These are phyloP conservation scores for Canis aureus DNA, from an alignment of 2,113 vertebrate genomes.

Conservation along the genomic window DNA sequence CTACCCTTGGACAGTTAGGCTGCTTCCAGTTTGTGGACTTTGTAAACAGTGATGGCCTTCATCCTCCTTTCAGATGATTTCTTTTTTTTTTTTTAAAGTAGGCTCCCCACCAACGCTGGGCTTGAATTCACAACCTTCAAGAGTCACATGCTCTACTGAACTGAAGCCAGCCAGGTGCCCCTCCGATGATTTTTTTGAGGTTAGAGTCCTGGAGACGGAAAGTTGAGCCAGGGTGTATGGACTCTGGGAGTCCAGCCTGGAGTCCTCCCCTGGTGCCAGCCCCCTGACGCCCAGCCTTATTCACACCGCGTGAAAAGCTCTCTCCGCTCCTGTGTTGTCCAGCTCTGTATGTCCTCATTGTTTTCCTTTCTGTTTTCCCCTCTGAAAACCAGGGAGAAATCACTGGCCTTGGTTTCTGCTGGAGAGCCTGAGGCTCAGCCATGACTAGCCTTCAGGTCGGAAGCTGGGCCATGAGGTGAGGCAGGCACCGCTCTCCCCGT, in stretches of 20 bases:
- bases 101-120: no score
- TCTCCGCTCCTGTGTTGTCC: background rate
- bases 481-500: background rate
- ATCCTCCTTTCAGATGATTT: background rate
- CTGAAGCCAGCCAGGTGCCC: background rate
- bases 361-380: background rate
- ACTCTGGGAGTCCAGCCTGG: background rate
- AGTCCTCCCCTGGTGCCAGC: background rate
- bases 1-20: background rate
- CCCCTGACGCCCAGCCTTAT: background rate
- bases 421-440: background rate
- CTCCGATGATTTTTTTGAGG: background rate
- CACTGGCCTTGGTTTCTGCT: background rate
- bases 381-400: background rate
- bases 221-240: background rate
- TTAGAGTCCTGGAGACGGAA: background rate
- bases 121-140: background rate
- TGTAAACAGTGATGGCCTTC: background rate
- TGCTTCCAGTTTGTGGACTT: no score
- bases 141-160: background rate
- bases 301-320: no score
- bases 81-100: background rate
- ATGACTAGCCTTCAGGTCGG: background rate
- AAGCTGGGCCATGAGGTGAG: no score
- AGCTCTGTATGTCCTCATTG: no score